Evolutionary conservation across 2,888 invertebrate genomes (phyloP).

Genomic region (Ryuthela nishihirai): DNA sequence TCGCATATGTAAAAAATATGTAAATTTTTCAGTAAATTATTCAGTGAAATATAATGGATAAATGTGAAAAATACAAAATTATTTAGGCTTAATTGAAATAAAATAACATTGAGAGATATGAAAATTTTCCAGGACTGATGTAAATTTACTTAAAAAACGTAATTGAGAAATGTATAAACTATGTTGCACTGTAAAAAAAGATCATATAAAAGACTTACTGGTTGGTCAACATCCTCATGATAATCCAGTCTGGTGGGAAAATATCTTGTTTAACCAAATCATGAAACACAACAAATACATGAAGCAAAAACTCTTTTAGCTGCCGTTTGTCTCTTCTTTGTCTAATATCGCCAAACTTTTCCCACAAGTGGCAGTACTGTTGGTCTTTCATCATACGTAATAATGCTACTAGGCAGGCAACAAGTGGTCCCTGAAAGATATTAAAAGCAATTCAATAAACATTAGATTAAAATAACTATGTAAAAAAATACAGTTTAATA

Average conservation of each 20-base stretch:
- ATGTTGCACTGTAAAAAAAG: background rate
- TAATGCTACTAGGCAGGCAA: constrained; percentile 78
- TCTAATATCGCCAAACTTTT: constrained; percentile 59
- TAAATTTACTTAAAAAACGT: background rate
- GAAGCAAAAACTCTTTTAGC: constrained; percentile 77
- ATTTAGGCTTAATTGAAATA: background rate
- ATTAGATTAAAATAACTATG: constrained; percentile 9
- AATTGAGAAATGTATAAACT: background rate
- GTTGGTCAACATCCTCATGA: constrained; percentile 82
- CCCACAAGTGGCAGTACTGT: constrained; percentile 83
- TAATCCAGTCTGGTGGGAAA: constrained; percentile 85
- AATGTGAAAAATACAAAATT: background rate
- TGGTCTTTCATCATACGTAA: constrained; percentile 80
- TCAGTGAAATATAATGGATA: background rate
- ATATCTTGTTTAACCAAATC: constrained; percentile 74
- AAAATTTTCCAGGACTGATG: background rate
- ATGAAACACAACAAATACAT: constrained; percentile 73
- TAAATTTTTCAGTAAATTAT: background rate
- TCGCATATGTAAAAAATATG: too few relatives aligned
- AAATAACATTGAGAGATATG: background rate
- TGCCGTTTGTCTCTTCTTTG: constrained; percentile 66
- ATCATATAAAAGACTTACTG: constrained; percentile 45
- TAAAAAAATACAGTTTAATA: background rate
- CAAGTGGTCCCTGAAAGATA: constrained; percentile 67
- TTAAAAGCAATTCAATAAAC: too few relatives aligned